phyloP scores from a whole-genome alignment of 2,888 invertebrate species.

The Drepana falcataria region DNA sequence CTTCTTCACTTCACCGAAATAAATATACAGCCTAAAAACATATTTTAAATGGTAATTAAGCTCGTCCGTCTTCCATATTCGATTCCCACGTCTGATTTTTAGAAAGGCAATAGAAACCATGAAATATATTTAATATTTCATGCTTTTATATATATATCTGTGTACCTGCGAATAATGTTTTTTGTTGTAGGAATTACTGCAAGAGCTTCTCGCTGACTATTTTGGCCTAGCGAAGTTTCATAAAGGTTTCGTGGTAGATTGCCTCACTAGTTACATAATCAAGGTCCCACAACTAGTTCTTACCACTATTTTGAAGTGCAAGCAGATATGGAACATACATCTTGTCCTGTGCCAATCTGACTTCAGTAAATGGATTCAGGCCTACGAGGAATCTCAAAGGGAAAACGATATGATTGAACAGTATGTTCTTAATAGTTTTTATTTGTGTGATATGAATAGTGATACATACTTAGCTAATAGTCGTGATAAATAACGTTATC shows the following conservation, averaged over 20 bases:
- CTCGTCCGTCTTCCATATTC: no score
- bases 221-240: conserved; percentile 45
- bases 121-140: no score
- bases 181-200: conserved; percentile 49
- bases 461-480: background rate
- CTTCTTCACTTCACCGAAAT: no score
- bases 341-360: conserved; percentile 62
- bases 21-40: no score
- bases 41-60: no score
- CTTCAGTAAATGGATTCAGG: conserved; percentile 55
- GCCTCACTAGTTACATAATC: conserved; percentile 52
- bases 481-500: conserved; percentile 5
- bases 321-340: conserved; percentile 54
- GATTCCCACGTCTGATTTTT: no score
- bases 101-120: no score
- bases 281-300: conserved; percentile 48
- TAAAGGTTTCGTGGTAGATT: conserved; percentile 60
- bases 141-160: no score
- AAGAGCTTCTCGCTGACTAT: conserved; percentile 53
- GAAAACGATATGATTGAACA: conserved; percentile 47
- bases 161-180: background rate
- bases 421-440: conserved; percentile 28
- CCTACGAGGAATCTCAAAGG: conserved; percentile 49
- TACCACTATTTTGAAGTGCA: conserved; percentile 56
- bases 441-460: background rate